Base-by-base conservation (phyloP, 2,113 vertebrate species). In the Sciurus niger region DNA sequence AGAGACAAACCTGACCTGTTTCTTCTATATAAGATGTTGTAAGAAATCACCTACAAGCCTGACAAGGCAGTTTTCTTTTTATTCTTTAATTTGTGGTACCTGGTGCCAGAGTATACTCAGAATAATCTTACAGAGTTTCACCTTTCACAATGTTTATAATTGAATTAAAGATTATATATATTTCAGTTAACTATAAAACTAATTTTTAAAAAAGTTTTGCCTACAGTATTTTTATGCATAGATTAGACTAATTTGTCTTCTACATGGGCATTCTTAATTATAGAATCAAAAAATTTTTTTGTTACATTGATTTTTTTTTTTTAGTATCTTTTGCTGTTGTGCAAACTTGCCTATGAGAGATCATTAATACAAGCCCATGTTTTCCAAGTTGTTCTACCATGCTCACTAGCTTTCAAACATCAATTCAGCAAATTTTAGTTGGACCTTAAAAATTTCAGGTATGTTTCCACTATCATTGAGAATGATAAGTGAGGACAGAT, bases 151-250 rank as follows among this genome's bases (percentile, higher is more conserved):
- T 73, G 73, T 43, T 80, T 32, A 30, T n/a, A 92, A 72, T 51
- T 76, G 32, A 77, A 20, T 87, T 91, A 82, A 94, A 90, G 34
- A 74, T 82, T 93, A 4, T 43, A 25, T 82, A 18, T 55, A 6
- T 20, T 48, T 40, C 53, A 40, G 4, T 63, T 87, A 93, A 24
- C 53, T 70, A n/a, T 63, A 89, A 43, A 78, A 76, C 34, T 30
- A 16, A 18, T 60, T 76, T 53, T 91, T 80, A 24, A 28, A 82
- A 90, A 90, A 90, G 80, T 28, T 83, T n/a, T 94, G 28, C 58
- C 16, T 25, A 70, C 22, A 22, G 46, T 48, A 65, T 79, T 93
- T 93, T 78, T 82, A 32, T 89, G 32, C 34, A 46, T 46, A 70
- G 7, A 17, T 65, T 73, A 70, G 32, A 80, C 40, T 53, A 11